These are phyloP conservation scores for Oreochromis aureus DNA, from an alignment of 2,113 vertebrate genomes.

Conservation along the genomic window DNA sequence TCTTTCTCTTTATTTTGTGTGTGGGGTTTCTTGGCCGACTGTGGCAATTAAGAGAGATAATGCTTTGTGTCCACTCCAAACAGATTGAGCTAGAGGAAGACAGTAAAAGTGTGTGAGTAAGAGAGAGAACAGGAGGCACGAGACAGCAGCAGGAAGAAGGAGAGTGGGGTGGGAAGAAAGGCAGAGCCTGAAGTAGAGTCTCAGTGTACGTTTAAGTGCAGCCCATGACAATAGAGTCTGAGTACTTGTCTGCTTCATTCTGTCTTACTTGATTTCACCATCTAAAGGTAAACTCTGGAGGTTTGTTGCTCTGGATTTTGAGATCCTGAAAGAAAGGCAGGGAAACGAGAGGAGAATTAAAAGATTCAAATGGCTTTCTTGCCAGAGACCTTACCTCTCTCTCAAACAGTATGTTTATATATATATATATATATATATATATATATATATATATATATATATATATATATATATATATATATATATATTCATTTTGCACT, in stretches of 20 bases:
- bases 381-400: neutral
- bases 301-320: neutral
- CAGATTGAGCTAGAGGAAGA: conserved; percentile 14
- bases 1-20: neutral
- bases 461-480: neutral
- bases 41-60: conserved; percentile 28
- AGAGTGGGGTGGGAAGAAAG: conserved; percentile 38
- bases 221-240: conserved; percentile 6
- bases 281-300: neutral
- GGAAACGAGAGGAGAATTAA: neutral
- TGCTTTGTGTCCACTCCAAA: conserved; percentile 42
- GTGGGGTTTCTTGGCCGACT: conserved; percentile 24
- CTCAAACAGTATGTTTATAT: neutral
- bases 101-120: conserved; percentile 3
- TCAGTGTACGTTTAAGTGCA: conserved; percentile 54
- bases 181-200: conserved; percentile 38
- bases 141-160: conserved; percentile 4
- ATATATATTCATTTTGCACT: neutral
- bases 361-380: neutral
- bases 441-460: neutral
- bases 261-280: neutral
- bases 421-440: neutral
- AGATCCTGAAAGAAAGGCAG: neutral
- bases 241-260: neutral
- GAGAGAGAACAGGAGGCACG: neutral